Conservation (phyloP, 2,888 invertebrate species). For the Heliconius erato region DNA sequence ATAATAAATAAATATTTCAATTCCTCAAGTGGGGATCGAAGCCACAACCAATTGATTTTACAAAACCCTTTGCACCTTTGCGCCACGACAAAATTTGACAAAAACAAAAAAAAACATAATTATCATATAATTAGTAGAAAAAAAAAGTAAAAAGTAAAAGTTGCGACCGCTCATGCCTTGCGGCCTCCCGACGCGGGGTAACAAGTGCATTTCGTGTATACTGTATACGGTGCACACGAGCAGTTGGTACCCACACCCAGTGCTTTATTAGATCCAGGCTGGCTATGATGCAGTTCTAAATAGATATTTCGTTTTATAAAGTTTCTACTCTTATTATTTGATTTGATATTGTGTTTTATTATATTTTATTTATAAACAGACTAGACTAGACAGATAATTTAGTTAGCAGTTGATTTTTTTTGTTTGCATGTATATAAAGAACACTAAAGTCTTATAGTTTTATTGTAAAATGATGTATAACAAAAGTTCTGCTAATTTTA, state of each 20-base stretch:
- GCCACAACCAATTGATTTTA: no score
- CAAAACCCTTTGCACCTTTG: no score
- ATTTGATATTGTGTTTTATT: slow-evolving; percentile 34
- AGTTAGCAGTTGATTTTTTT: not conserved
- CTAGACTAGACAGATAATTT: not conserved
- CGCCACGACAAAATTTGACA: not conserved
- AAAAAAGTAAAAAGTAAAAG: no score
- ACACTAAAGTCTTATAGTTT: not conserved
- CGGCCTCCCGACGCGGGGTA: not conserved
- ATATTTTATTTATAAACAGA: slow-evolving; percentile 5
- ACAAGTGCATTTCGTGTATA: slow-evolving; percentile 26
- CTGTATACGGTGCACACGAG: slow-evolving; percentile 42
- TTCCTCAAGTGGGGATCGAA: no score
- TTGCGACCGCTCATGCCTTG: slow-evolving; percentile 1
- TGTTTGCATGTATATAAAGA: not conserved
- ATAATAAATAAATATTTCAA: no score
- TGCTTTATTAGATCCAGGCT: slow-evolving; percentile 55
- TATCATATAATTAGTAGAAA: not conserved
- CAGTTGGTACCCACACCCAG: slow-evolving; percentile 53
- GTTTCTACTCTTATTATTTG: slow-evolving; percentile 1
- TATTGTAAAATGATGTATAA: no score
- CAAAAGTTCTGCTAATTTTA: no score
- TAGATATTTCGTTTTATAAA: slow-evolving; percentile 51
- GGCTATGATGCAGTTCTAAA: slow-evolving; percentile 53
- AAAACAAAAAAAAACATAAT: not conserved